Conservation (phyloP, 35 echinoderm and acorn worm species). For the Ophioderma brevispina region DNA sequence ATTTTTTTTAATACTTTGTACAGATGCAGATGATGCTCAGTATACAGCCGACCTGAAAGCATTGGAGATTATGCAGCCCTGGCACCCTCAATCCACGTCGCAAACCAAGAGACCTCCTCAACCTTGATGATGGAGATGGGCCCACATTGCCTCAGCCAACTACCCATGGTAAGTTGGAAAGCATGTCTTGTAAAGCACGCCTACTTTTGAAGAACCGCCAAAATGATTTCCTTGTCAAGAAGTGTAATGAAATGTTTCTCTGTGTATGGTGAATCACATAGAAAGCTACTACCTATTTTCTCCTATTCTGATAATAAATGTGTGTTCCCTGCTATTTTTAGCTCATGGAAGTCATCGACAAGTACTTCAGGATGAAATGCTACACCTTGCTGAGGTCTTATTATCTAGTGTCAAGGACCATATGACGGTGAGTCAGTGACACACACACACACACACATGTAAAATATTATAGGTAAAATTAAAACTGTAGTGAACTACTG, state of each 20-base stretch:
- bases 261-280: too few species aligned
- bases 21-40: conserved; percentile 17
- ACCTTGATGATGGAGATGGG: conserved; percentile 72
- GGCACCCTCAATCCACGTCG: conserved; percentile 89
- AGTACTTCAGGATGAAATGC: conserved; percentile 68
- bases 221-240: too few species aligned
- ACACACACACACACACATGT: too few species aligned
- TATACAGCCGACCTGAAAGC: conserved; percentile 68
- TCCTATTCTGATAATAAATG: too few species aligned
- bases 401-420: conserved; percentile 71
- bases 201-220: too few species aligned
- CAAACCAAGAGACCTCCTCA: conserved; percentile 74
- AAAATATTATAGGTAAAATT: too few species aligned
- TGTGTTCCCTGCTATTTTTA: too few species aligned
- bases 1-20: too few species aligned
- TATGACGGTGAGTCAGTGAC: conserved; percentile 84
- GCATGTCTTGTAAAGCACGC: too few species aligned
- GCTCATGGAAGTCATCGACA: neutral
- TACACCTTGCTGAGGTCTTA: conserved; percentile 84
- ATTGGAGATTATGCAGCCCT: conserved; percentile 80
- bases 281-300: too few species aligned
- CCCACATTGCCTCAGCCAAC: conserved; percentile 37
- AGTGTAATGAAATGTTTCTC: too few species aligned
- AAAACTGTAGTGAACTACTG: too few species aligned
- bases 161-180: conserved; percentile 39